Conservation (phyloP, 2,888 invertebrate species). For the Dolichopus griseipennis region DNA sequence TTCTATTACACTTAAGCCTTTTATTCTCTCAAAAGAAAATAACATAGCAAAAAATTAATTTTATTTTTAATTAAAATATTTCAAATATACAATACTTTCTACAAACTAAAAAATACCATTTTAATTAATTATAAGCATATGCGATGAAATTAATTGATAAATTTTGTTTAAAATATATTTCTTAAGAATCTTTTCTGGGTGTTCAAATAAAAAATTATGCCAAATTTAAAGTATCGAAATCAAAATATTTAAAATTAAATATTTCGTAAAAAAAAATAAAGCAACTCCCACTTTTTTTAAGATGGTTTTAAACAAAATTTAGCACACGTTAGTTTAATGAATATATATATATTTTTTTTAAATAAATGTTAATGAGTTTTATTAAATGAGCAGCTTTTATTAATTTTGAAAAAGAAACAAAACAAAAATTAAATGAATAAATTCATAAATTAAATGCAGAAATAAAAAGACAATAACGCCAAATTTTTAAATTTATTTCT, state of each 20-base stretch:
- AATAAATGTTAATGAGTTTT: too few species aligned
- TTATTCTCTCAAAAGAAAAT: constrained; percentile 1
- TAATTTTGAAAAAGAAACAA: too few species aligned
- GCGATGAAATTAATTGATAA: constrained; percentile 11
- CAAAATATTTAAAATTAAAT: too few species aligned
- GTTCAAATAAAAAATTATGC: too few species aligned
- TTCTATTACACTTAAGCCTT: background rate
- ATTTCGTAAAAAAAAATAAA: too few species aligned
- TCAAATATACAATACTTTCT: background rate
- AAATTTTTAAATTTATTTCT: background rate
- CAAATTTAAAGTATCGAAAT: too few species aligned
- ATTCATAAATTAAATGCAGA: background rate
- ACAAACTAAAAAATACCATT: constrained; percentile 12
- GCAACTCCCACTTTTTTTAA: too few species aligned
- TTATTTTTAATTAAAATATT: background rate
- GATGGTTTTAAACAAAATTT: background rate
- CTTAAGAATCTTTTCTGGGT: too few species aligned
- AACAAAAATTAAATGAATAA: background rate
- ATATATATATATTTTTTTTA: background rate
- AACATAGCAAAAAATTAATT: constrained; percentile 6
- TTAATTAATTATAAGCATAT: constrained; percentile 7
- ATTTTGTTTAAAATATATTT: background rate
- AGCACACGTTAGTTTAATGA: background rate
- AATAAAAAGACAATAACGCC: background rate
- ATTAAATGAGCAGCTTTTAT: too few species aligned